Percentiles rank a stretch among this genome's conserved stretches.
These are phyloP conservation scores for Intellagama lesueurii DNA, from an alignment of 2,797 vertebrate genomes.

Conservation along the genomic window DNA sequence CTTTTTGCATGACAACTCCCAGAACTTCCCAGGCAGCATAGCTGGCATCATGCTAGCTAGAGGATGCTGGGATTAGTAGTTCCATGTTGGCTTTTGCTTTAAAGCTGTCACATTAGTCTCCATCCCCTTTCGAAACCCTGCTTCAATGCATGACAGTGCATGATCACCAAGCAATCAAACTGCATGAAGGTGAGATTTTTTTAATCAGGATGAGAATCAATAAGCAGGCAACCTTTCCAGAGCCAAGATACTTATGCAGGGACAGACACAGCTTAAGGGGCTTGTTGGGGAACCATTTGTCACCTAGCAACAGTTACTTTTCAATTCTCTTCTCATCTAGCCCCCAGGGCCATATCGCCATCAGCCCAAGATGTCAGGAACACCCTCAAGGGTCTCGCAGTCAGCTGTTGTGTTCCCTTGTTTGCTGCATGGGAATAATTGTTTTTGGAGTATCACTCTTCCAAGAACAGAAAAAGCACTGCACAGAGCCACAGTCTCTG, in stretches of 20 bases:
- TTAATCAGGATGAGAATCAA: neutral
- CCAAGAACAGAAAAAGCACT: neutral
- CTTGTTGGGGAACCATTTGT: neutral
- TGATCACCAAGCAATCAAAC: neutral
- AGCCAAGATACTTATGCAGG: neutral
- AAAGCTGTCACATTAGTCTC: neutral
- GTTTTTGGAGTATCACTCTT: neutral
- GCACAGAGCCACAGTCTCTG: too few species aligned
- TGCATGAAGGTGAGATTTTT: neutral
- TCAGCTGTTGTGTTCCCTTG: neutral
- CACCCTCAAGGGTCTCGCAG: neutral
- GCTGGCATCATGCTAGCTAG: too few species aligned
- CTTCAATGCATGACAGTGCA: neutral
- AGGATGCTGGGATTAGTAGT: too few species aligned
- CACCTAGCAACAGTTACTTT: neutral
- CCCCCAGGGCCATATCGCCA: neutral
- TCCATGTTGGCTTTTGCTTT: too few species aligned
- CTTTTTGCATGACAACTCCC: too few species aligned
- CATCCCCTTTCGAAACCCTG: neutral
- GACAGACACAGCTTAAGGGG: neutral
- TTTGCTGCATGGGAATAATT: neutral
- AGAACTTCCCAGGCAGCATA: too few species aligned
- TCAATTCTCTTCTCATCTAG: neutral
- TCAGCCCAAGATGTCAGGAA: neutral
- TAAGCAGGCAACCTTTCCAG: neutral